phyloP scores from a whole-genome alignment of 2,888 invertebrate genomes.

The Capitulum mitella region DNA sequence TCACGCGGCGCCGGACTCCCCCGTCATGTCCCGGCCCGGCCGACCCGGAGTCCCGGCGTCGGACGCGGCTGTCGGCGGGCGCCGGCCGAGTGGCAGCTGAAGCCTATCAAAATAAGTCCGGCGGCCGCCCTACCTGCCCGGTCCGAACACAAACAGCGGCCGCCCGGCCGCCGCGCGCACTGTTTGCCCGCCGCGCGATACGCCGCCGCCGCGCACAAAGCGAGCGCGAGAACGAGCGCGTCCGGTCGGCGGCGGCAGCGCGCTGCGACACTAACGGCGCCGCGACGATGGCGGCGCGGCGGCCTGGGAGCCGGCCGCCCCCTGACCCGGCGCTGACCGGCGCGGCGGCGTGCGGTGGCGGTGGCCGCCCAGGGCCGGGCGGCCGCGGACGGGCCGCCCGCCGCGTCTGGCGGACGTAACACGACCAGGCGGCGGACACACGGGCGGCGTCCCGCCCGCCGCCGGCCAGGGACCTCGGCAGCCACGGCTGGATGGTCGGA shows the following conservation, averaged over 20 bases:
- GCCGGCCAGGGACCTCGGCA: neutral
- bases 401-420: too few relatives aligned
- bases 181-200: neutral
- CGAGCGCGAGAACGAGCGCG: too few relatives aligned
- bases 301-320: neutral
- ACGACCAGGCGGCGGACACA: too few relatives aligned
- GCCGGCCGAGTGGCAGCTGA: neutral
- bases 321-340: neutral
- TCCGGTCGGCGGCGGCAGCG: too few relatives aligned
- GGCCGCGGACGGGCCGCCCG: neutral
- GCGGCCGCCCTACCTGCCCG: neutral
- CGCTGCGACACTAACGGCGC: too few relatives aligned
- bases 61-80: neutral
- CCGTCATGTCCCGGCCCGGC: neutral
- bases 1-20: too few relatives aligned
- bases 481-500: too few relatives aligned
- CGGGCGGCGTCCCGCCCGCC: neutral
- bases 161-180: neutral
- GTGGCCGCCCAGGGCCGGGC: neutral
- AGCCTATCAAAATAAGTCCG: neutral
- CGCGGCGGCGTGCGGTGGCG: neutral
- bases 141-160: neutral
- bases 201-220: too few relatives aligned
- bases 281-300: too few relatives aligned
- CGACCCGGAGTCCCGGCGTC: neutral